Percentiles rank a stretch among this genome's conserved stretches.
phyloP scores from a whole-genome alignment of 2,888 invertebrate species.

The Lapara coniferarum region DNA sequence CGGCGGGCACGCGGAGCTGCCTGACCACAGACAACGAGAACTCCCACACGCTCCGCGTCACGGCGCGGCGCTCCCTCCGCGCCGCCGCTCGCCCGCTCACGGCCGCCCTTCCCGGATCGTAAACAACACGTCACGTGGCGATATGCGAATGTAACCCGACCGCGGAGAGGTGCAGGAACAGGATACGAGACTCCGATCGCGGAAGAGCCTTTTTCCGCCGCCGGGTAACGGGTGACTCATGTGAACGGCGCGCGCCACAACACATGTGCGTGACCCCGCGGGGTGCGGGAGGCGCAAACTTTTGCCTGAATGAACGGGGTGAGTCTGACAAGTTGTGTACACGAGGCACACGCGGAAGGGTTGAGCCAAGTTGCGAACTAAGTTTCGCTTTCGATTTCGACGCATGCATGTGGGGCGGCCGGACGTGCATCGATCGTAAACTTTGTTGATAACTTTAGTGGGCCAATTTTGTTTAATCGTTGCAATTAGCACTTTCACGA shows the following conservation, averaged over 20 bases:
- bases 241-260: conserved; percentile 68
- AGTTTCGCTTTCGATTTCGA: conserved; percentile 78
- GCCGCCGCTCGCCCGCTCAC: conserved; percentile 47
- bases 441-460: conserved; percentile 57
- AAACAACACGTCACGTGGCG: conserved; percentile 65
- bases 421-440: conserved; percentile 65
- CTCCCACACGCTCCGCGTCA: conserved; percentile 65
- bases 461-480: conserved; percentile 52
- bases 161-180: conserved; percentile 36
- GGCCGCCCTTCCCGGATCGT: conserved; percentile 58
- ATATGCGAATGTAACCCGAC: conserved; percentile 56
- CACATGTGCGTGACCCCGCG: conserved; percentile 69
- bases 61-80: conserved; percentile 50
- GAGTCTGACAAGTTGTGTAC: conserved; percentile 63
- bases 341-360: conserved; percentile 71
- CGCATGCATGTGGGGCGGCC: conserved; percentile 73
- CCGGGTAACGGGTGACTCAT: conserved; percentile 58
- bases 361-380: conserved; percentile 70
- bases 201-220: conserved; percentile 42
- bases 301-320: conserved; percentile 75
- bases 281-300: conserved; percentile 61
- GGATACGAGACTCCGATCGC: conserved; percentile 38
- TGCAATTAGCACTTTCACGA: conserved; percentile 45
- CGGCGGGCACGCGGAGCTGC: conserved; percentile 71
- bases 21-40: conserved; percentile 78